Evolutionary conservation across 1,140 invertebrate species (phyloP).

Genomic region (Bombus consobrinus): DNA sequence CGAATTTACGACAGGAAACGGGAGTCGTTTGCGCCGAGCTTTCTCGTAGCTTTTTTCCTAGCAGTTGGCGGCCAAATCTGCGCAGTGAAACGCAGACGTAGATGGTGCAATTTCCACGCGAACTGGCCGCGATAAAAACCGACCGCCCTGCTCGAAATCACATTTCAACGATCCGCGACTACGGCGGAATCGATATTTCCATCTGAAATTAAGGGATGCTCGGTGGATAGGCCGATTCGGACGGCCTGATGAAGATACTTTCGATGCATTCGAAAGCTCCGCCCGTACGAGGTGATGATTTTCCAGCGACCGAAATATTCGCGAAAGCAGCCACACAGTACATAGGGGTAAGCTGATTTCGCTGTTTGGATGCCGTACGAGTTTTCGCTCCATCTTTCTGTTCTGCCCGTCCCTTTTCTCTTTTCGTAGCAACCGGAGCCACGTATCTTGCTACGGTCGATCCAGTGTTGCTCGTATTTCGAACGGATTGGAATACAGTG

Average conservation of each 20-base stretch:
- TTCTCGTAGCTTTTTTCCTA: background rate
- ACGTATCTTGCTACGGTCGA: background rate
- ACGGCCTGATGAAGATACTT: conserved; percentile 1
- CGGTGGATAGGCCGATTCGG: background rate
- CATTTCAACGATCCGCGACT: no score
- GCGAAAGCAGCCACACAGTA: no score
- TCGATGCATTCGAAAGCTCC: background rate
- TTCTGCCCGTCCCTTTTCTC: no score
- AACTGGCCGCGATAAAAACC: no score
- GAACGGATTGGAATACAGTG: conserved; percentile 51
- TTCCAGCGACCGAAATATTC: background rate
- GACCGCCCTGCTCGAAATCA: no score
- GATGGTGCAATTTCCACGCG: conserved; percentile 6
- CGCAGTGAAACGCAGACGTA: background rate
- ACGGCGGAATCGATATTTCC: conserved; percentile 1
- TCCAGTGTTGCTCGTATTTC: conserved; percentile 37
- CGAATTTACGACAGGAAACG: background rate
- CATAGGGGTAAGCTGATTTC: conserved; percentile 64
- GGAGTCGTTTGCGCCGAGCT: background rate
- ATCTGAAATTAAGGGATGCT: background rate
- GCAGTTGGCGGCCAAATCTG: background rate
- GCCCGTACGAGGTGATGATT: background rate
- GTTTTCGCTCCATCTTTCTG: background rate
- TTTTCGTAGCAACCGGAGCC: background rate
- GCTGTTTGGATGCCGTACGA: conserved; percentile 24